phyloP scores from a whole-genome alignment of 2,888 invertebrate genomes.

The Thalpophila matura region DNA sequence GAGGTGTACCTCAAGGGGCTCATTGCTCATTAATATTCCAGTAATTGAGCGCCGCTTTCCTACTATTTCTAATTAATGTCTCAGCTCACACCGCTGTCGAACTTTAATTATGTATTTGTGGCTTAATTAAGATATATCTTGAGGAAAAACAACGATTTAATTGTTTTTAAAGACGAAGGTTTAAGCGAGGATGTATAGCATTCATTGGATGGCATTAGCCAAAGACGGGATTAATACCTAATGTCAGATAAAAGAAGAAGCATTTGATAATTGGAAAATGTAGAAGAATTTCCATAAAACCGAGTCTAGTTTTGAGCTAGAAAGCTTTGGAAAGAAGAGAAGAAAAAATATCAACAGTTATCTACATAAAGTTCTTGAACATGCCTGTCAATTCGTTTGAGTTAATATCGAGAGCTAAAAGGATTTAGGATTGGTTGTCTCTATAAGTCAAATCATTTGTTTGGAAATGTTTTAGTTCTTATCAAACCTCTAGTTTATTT shows the following conservation, averaged over 20 bases:
- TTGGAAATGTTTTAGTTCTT: conserved; percentile 18
- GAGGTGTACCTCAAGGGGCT: conserved; percentile 56
- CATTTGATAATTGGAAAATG: neutral
- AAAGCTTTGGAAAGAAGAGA: neutral
- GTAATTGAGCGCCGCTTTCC: conserved; percentile 57
- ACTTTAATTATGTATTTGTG: conserved; percentile 55
- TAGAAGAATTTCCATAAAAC: too few relatives aligned
- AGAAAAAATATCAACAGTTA: neutral
- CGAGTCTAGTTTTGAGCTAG: neutral
- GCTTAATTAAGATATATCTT: conserved; percentile 51
- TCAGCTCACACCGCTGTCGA: conserved; percentile 43
- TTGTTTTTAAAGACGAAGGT: conserved; percentile 32
- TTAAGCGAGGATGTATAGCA: conserved; percentile 20
- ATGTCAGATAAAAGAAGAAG: neutral
- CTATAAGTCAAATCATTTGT: conserved; percentile 26
- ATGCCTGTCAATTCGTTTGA: neutral
- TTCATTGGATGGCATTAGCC: conserved; percentile 12
- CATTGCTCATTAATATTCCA: conserved; percentile 67
- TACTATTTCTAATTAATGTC: conserved; percentile 63
- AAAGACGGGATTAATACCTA: neutral
- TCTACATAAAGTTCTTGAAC: neutral
- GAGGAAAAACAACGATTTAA: conserved; percentile 25
- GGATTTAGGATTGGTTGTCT: neutral
- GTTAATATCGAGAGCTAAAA: neutral
- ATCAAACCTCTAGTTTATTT: conserved; percentile 12